Base-by-base conservation (phyloP, 2,113 vertebrate genomes). In the Polyodon spathula region DNA sequence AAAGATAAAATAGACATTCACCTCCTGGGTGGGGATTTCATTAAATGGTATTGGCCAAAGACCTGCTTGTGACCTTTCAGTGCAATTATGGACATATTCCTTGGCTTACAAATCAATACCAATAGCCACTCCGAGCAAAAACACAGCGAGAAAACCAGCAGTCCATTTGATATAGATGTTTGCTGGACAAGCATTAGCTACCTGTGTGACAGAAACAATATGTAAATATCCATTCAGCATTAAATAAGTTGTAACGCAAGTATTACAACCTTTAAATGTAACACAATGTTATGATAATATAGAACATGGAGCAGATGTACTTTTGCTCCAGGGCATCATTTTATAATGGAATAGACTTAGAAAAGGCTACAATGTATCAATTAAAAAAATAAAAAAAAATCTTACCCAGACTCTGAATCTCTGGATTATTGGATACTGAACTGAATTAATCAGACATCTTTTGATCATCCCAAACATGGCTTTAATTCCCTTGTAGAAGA, bases 41-140 rank as follows among this genome's bases (percentile, higher is more conserved):
- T 56, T 15, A 72, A 72, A 58, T 64, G 52, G 51, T 58, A 37
- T 55, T 16, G 48, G 61, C 65, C 57, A 17, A 67, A 79, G 75
- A 69, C 73, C 74, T 56, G 71, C 67, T 78, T 16, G 50, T 62
- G 67, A 68, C 73, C 61, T 16, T 39, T 44, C 56, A 15, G 37
- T 67, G 54, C 38, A 40, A 54, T 8, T 12, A 14, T 67, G 62
- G 74, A 58, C 58, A 40, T 56, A 56, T 63, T 27, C 63, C n/a
- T 74, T 65, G 40, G 55, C 43, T 70, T 73, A 81, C 3, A 75
- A 62, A 62, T 68, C 69, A 52, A 63, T 39, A n/a, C 80, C 66
- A 58, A 79, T 8, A 11, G 69, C 73, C 42, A 66, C 71, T 15
- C 73, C 73, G 55, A 82, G 59, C 68, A 86, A 70, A 6, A 71